Evolutionary conservation across 2,113 vertebrate species (phyloP), one percentile per base, ranked within the genome.

Genomic region (Gobio gobio): DNA sequence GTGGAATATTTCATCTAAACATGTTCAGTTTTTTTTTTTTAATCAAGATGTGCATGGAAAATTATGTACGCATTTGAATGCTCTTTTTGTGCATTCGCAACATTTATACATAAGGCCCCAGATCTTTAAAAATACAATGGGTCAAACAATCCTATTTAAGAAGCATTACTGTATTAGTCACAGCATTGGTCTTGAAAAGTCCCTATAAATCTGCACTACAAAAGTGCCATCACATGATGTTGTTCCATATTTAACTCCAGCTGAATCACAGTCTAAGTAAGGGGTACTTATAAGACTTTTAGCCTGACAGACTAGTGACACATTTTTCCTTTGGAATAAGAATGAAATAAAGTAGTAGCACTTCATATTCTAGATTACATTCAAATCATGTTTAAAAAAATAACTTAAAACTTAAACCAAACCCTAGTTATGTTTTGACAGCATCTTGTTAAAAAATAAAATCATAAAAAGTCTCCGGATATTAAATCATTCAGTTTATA

Each of bases 121-220:
- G 33, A 72, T 40, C 40, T 20, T 10, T n/a, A 78, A 3, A 36
- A 22, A 40, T 33, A 1, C 13, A n/a, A 43, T 2, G 6, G 63
- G 58, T 63, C 58, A 78, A 78, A 43, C 2, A 40, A 3, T 40
- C 2, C 36, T n/a, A 78, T 4, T 43, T 78, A 7, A 13, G 26
- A 78, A 40, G 54, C 75, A 58, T 58, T 78, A 33, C 20, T 12
- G 10, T 26, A 58, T 61, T 61, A 78, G 77, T 78, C 77, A 24
- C 56, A 64, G n/a, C 4, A 49, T 9, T 1, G 49, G 24, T 61
- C 22, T n/a, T 61, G 13, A 79, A 79, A 61, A 79, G 2, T 24
- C n/a, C 77, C 58, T 61, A 10, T 63, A 26, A 26, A 79, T 63
- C 6, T 63, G 4, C 40, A 40, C 6, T 6, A 26, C 33, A 63